Evolutionary conservation across 2,113 vertebrate species (phyloP), one percentile per base, ranked within the genome.

Genomic region (Rissa tridactyla): DNA sequence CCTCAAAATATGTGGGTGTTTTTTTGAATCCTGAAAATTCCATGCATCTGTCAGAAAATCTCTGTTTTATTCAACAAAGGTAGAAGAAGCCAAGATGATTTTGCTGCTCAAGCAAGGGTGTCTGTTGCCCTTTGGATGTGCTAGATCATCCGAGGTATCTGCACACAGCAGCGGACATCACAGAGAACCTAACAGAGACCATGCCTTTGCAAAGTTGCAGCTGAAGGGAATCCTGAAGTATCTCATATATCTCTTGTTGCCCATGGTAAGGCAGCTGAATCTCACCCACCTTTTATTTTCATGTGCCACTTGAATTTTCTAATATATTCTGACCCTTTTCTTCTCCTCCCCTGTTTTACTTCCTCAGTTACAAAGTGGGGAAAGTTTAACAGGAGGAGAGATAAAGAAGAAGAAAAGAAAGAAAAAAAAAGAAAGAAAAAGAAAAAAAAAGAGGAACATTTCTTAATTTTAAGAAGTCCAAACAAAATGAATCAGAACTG

Each of bases 181-280:
- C 75, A 85, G 49, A 91, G 78, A 36, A 80, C 34, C 40, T 61
- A 62, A 64, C 57, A 85, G 49, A 88, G 42, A 46, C 68, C 58
- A 46, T 5, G 2, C 12, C 68, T 90, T 65, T 51, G 40, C 32
- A 88, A 66, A 88, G 66, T 62, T 69, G 49, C 4, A 1, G 78
- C 85, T 96, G 78, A 92, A 92, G 82, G 71, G 58, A 94, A 47
- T 77, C 75, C 85, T 88, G 58, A 88, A 92, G 54, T 88, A 54
- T 49, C 92, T 90, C 75, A 58, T 92, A 58, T 54, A 88, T 92
- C 62, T 88, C 62, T 44, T 83, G 18, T 85, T 94, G 82, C 87
- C 84, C 88, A 71, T 88, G 81, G 75, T 91, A 51, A 96, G 32
- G 71, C 61, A 80, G 77, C 60, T 87, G 49, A 91, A 93, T 54